phyloP scores from a whole-genome alignment of 2,113 vertebrate genomes.

The Cinclus mexicanus region DNA sequence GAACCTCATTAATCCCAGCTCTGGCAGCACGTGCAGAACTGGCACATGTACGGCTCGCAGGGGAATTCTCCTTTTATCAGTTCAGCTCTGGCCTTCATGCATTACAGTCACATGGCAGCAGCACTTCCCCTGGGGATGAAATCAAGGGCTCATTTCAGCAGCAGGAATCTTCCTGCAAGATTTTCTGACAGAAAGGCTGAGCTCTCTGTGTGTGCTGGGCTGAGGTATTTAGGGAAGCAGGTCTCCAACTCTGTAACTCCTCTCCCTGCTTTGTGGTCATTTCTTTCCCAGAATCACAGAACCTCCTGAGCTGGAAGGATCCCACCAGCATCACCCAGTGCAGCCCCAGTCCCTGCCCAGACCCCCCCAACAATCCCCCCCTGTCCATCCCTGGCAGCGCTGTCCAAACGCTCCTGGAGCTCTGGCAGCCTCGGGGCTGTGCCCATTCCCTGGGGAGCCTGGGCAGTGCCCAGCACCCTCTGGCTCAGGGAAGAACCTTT shows the following conservation, averaged over 20 bases:
- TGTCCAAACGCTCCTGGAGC: neutral
- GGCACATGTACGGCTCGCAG: neutral
- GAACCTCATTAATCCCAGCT: neutral
- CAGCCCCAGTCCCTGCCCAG: neutral
- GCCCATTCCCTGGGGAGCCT: neutral
- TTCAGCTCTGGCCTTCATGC: neutral
- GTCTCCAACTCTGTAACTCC: accelerated
- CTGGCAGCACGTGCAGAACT: neutral
- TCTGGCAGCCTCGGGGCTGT: neutral
- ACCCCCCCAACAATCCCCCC: accelerated
- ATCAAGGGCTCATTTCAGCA: neutral
- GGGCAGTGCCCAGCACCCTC: neutral
- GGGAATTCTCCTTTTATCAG: neutral
- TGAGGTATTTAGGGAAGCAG: neutral
- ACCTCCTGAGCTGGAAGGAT: neutral
- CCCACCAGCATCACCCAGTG: accelerated
- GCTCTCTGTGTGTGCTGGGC: neutral
- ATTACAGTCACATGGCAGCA: neutral
- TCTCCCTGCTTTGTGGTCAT: neutral
- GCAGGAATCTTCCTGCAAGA: conserved; percentile 5
- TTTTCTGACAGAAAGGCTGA: neutral
- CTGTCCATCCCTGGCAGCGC: neutral
- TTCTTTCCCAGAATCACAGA: neutral
- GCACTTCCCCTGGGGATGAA: neutral
- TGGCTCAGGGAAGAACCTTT: neutral